Conservation (phyloP, 2,797 vertebrate species). For the Potorous gilbertii region DNA sequence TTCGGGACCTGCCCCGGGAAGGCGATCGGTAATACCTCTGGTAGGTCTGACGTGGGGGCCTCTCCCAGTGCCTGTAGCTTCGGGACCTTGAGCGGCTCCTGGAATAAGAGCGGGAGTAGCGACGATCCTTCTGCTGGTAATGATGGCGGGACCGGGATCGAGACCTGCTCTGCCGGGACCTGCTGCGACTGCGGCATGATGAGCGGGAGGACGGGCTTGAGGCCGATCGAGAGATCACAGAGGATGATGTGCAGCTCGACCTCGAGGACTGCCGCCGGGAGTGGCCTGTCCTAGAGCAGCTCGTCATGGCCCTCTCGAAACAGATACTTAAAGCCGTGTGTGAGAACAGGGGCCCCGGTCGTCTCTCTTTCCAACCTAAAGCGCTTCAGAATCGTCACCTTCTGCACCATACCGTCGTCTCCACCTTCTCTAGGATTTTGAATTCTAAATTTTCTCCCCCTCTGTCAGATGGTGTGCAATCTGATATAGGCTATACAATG, state of each 20-base stretch:
- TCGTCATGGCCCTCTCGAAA: constrained; percentile 60
- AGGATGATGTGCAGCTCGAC: constrained; percentile 82
- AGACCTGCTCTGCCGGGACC: constrained; percentile 69
- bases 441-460: too few species aligned
- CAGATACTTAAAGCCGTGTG: too few species aligned
- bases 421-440: too few species aligned
- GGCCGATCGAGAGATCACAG: constrained; percentile 77
- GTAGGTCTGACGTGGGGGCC: constrained; percentile 77
- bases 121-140: constrained; percentile 66
- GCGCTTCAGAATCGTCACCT: too few species aligned
- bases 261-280: constrained; percentile 74
- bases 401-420: too few species aligned
- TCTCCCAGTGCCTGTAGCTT: constrained; percentile 49
- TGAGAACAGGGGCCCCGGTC: too few species aligned
- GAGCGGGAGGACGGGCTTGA: constrained; percentile 67
- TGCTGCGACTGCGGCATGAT: constrained; percentile 70
- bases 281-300: constrained; percentile 66
- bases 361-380: too few species aligned
- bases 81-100: constrained; percentile 81
- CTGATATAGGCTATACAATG: too few species aligned
- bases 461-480: too few species aligned
- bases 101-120: constrained; percentile 83
- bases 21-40: constrained; percentile 81
- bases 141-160: constrained; percentile 64
- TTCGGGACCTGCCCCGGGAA: constrained; percentile 57